Base-by-base conservation (phyloP, 2,797 vertebrate genomes). In the Poeciliopsis turneri region DNA sequence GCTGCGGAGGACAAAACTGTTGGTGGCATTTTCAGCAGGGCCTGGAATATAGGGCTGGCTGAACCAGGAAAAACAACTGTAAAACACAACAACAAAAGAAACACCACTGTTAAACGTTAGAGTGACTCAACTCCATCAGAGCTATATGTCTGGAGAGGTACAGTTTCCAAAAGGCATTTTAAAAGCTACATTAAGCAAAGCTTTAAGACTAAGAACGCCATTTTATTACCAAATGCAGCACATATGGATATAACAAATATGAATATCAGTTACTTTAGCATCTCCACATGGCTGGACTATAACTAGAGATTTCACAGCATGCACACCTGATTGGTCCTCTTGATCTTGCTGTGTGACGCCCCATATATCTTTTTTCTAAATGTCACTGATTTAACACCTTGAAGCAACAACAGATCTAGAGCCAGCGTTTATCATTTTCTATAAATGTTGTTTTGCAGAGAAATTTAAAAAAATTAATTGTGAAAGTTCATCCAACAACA, bases 1-100 rank as follows among this genome's bases (percentile, higher is more conserved):
- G 97, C 98, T 99, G 97, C 97, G 98, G 97, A 98, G 97, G 98
- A 99, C 95, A 96, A 99, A 98, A 99, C 97, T 98, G 97, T 98
- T 98, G 98, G 97, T 98, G 98, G 97, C 96, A 97, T 99, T 98
- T 98, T 99, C 98, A 98, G 98, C 98, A 96, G 97, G 97, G 97
- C 97, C 98, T 98, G 98, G 98, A 98, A 98, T 97, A 97, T 98
- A 98, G 97, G 97, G 98, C 97, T 98, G 97, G 98, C 97, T 99
- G 98, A 99, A 98, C 97, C 98, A 98, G 98, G 98, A 97, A 99
- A 99, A 99, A 99, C 97, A 99, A 99, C 98, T 99, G 98, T 98
- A 99, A 99, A 99, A 99, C 98, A 99, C 98, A 99, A 99, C 97
- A 98, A 99, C 97, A 99, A 98, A 98, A 98, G 97, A 98, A 98